phyloP scores from a whole-genome alignment of 2,888 invertebrate species.

The Dolichomitus sp. region DNA sequence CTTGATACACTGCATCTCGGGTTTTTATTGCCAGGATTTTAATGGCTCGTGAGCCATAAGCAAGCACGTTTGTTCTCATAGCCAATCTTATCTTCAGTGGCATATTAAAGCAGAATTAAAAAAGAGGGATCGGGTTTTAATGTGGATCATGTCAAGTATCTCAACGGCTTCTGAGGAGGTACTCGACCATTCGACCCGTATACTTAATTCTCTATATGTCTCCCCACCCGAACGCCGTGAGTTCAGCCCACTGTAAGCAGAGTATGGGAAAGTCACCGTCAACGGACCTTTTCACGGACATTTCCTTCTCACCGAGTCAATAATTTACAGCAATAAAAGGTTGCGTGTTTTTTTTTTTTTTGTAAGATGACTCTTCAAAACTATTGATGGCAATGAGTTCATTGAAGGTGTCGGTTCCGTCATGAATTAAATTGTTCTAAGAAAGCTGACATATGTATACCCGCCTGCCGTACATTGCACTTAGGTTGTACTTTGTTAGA shows the following conservation, averaged over 20 bases:
- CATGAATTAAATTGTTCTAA: no score
- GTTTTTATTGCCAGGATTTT: not conserved
- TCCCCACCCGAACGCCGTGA: not conserved
- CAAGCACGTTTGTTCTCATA: not conserved
- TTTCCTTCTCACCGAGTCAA: not conserved
- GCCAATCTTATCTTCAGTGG: conserved; percentile 19
- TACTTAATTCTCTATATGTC: not conserved
- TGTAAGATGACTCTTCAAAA: not conserved
- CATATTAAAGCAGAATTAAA: not conserved
- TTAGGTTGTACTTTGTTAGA: no score
- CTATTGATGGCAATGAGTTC: not conserved
- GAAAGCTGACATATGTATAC: no score
- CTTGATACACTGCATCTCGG: not conserved
- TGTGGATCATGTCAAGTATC: conserved; percentile 14
- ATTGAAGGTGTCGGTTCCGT: not conserved
- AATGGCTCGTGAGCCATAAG: not conserved
- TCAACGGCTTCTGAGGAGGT: conserved; percentile 14
- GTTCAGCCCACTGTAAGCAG: not conserved
- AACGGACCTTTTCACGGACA: not conserved
- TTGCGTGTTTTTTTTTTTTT: not conserved
- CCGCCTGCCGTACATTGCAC: no score
- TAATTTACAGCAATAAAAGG: not conserved
- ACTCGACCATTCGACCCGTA: conserved; percentile 36
- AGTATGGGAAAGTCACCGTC: not conserved
- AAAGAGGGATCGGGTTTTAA: not conserved